These are phyloP conservation scores for Pontoporia blainvillei DNA, from an alignment of 2,113 vertebrate species.

Conservation along the genomic window DNA sequence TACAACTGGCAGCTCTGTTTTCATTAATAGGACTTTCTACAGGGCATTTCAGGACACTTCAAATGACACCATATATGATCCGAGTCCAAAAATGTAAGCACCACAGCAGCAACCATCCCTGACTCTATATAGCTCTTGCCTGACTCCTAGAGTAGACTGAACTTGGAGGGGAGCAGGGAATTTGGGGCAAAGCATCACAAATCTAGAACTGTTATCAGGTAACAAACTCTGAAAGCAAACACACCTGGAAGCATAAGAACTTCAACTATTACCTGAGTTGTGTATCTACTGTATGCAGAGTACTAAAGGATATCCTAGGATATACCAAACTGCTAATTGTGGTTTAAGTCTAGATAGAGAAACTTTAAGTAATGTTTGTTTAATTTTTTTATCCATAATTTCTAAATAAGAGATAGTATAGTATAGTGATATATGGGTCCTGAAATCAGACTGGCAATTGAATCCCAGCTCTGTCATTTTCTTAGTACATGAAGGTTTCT, in stretches of 20 bases:
- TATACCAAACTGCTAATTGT: neutral
- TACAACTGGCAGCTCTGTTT: constrained; percentile 60
- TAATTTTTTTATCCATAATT: neutral
- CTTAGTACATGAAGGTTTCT: neutral
- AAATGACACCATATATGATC: constrained; percentile 43
- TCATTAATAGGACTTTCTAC: constrained; percentile 58
- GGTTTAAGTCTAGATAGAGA: neutral
- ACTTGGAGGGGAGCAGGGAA: neutral
- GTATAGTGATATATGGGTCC: neutral
- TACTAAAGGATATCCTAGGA: neutral
- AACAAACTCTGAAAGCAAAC: constrained; percentile 26
- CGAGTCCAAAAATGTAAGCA: constrained; percentile 42
- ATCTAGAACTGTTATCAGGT: neutral
- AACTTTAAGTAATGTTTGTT: neutral
- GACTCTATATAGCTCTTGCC: neutral
- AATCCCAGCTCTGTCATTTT: neutral
- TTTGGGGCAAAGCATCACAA: neutral
- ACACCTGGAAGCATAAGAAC: neutral
- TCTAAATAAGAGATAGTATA: neutral
- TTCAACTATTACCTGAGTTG: neutral
- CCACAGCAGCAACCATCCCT: neutral
- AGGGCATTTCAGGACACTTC: constrained; percentile 66
- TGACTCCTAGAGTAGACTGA: neutral
- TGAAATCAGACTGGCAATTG: neutral
- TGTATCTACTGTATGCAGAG: neutral